Conservation (phyloP, 2,113 vertebrate species). For the Anhinga rufa region DNA sequence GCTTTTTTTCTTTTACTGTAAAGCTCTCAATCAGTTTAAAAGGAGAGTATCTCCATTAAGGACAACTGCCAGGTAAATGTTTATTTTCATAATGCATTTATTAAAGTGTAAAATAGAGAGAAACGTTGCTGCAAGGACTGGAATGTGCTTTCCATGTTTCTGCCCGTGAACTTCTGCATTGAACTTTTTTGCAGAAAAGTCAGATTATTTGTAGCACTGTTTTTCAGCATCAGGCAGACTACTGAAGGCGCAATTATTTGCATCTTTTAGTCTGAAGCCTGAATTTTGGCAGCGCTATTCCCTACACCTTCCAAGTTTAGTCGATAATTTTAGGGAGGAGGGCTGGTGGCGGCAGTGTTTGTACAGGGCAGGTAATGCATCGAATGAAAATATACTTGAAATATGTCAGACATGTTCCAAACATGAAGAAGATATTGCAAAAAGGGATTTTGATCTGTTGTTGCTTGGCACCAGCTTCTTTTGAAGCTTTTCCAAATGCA, state of each 20-base stretch:
- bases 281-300: background rate
- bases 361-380: background rate
- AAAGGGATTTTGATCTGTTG: background rate
- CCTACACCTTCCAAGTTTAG: background rate
- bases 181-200: background rate
- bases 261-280: background rate
- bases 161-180: background rate
- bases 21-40: background rate
- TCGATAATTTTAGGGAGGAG: background rate
- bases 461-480: background rate
- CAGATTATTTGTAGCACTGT: background rate
- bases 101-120: background rate
- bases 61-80: conserved; percentile 9
- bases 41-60: conserved; percentile 9
- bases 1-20: background rate
- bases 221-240: background rate
- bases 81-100: background rate
- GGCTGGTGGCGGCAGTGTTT: background rate
- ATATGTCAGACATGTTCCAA: background rate
- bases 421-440: background rate
- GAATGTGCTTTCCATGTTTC: background rate
- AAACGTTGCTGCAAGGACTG: background rate
- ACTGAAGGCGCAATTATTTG: background rate
- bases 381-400: background rate
- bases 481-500: background rate